These are phyloP conservation scores for Danaus plexippus DNA, from an alignment of 1,140 invertebrate species.

Conservation along the genomic window DNA sequence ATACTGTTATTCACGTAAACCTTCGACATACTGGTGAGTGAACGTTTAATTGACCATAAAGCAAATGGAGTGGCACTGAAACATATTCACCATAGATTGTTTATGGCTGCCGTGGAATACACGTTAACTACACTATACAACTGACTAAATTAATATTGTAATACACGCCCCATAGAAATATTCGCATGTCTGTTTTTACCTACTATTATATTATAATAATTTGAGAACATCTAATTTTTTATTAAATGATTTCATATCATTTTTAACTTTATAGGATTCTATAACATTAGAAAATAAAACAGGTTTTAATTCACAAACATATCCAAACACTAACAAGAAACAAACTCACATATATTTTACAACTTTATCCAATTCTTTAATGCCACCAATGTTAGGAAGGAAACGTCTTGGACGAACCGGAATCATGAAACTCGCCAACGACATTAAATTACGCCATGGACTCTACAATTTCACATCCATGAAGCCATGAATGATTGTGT, in stretches of 20 bases:
- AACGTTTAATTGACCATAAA: conserved; percentile 49
- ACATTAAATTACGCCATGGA: conserved; percentile 50
- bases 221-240: too few species aligned
- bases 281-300: too few species aligned
- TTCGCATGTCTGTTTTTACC: too few species aligned
- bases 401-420: conserved; percentile 39
- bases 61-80: conserved; percentile 43
- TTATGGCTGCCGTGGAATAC: too few species aligned
- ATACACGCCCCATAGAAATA: too few species aligned
- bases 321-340: conserved; percentile 1
- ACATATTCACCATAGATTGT: background rate
- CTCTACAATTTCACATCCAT: conserved; percentile 25
- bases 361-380: conserved; percentile 34
- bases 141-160: too few species aligned
- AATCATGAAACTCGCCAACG: conserved; percentile 45
- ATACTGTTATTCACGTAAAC: conserved; percentile 75
- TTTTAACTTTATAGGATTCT: too few species aligned
- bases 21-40: conserved; percentile 59
- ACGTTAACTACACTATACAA: too few species aligned
- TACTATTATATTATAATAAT: too few species aligned
- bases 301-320: too few species aligned
- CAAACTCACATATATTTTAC: conserved; percentile 45
- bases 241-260: too few species aligned
- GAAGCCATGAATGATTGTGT: conserved; percentile 3
- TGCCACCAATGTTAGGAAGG: conserved; percentile 36